Evolutionary conservation across 1,140 invertebrate species (phyloP).

Genomic region (Drosophila subpulchrella): DNA sequence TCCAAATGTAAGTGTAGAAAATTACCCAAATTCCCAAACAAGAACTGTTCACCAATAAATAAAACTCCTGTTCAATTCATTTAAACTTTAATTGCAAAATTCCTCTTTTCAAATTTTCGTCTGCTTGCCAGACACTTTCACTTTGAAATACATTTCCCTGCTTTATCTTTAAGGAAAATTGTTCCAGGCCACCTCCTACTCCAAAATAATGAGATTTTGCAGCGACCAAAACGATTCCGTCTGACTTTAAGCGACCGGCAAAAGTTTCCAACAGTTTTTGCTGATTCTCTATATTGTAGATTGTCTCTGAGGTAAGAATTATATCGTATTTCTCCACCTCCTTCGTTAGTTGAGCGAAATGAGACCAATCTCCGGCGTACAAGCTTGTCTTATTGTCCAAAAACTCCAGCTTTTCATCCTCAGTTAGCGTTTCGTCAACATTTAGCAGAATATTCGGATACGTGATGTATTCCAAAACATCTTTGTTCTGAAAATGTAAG

Average conservation of each 20-base stretch:
- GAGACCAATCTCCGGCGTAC: constrained; percentile 93
- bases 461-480: constrained; percentile 86
- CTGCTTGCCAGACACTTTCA: constrained; percentile 87
- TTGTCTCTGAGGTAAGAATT: constrained; percentile 95
- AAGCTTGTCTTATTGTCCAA: constrained; percentile 86
- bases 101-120: constrained; percentile 86
- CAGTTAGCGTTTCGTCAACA: constrained; percentile 84
- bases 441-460: constrained; percentile 92
- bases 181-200: constrained; percentile 91
- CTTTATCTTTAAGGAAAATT: constrained; percentile 89
- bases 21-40: too few relatives aligned
- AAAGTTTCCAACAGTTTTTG: constrained; percentile 90
- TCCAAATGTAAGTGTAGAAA: too few relatives aligned
- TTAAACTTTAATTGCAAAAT: constrained; percentile 86
- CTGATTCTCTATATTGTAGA: constrained; percentile 94
- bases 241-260: constrained; percentile 87
- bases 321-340: constrained; percentile 89
- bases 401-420: constrained; percentile 81
- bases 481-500: constrained; percentile 61
- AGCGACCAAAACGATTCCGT: constrained; percentile 90
- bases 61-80: constrained; percentile 21
- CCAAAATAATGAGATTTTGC: constrained; percentile 96
- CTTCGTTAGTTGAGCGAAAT: constrained; percentile 86
- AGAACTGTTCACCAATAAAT: neutral
- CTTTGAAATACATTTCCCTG: constrained; percentile 86